Base-by-base conservation (phyloP, 23 tunicate species). In the Styela clava region DNA sequence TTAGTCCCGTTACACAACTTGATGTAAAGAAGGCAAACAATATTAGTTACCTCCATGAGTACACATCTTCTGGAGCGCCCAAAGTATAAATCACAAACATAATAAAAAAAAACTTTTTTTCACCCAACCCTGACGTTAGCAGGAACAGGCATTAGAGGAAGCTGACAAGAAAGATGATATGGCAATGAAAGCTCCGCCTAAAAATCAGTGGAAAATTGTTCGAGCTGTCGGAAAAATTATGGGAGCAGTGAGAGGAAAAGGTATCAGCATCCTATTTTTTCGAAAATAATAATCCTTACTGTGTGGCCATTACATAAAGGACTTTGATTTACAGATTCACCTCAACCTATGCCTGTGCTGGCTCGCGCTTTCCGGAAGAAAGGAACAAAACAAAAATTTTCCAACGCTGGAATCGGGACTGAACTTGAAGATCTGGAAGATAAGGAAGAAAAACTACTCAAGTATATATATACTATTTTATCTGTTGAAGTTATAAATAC, bases 151-250 rank as follows among this genome's bases (percentile, higher is more conserved):
- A 27, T 0, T 67, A 0, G 71, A 25, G 24, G 71, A 67, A 67
- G 71, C 31, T 16, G 71, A 67, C 0, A 74, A 73, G 52, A 79
- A 79, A 69, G 88, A 64, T 16, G 84, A 78, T 16, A 61, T 79
- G 12, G 64, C 67, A 51, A 76, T 78, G 82, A 86, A 86, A 61
- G 51, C 80, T 0, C 90, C 82, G 37, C 68, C 28, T 1, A 72
- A 63, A 24, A 64, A 86, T 63, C 56, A 80, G 36, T 86, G 85
- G 90, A 84, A 84, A 72, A 72, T 79, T 34, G 90, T 72, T 21
- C 69, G 90, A 80, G 84, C 85, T 20, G 36, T 86, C 20, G 90
- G 90, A 35, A 86, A 86, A 80, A 79, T 86, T 56, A 73, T 86
- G 82, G 87, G 87, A 32, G 85, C 81, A 70, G 81, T 72, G 20